phyloP scores from a whole-genome alignment of 1,140 invertebrate species.

The Drosophila ogumai region DNA sequence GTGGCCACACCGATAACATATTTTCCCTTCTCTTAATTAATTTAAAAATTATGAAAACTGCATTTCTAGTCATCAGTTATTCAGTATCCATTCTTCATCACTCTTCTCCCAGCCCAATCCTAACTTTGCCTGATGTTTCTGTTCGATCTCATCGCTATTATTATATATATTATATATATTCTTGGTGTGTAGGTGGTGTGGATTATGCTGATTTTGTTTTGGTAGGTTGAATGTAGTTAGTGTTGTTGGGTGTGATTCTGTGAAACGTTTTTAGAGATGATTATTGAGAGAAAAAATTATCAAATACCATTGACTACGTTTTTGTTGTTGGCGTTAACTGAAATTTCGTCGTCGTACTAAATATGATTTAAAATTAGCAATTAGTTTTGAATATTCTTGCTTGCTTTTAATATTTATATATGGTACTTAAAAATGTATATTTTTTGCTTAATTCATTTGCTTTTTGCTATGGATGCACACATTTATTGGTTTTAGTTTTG shows the following conservation, averaged over 20 bases:
- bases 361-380: conserved; percentile 73
- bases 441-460: conserved; percentile 31
- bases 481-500: conserved; percentile 53
- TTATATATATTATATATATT: conserved; percentile 29
- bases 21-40: conserved; percentile 39
- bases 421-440: conserved; percentile 75
- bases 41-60: conserved; percentile 76
- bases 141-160: conserved; percentile 28
- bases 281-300: conserved; percentile 48
- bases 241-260: conserved; percentile 38
- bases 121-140: conserved; percentile 32
- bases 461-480: conserved; percentile 76
- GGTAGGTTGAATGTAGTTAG: conserved; percentile 68
- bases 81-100: conserved; percentile 8
- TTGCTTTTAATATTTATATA: conserved; percentile 60
- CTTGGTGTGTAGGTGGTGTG: conserved; percentile 71
- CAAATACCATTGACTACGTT: conserved; percentile 53
- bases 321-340: conserved; percentile 51
- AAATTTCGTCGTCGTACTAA: conserved; percentile 57
- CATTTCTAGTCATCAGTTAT: conserved; percentile 45
- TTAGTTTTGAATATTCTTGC: conserved; percentile 68
- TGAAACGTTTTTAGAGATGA: conserved; percentile 39
- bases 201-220: conserved; percentile 67
- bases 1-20: conserved; percentile 2
- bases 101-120: conserved; percentile 28